Conservation (phyloP, 1,140 invertebrate species). For the Calycopis cecrops region DNA sequence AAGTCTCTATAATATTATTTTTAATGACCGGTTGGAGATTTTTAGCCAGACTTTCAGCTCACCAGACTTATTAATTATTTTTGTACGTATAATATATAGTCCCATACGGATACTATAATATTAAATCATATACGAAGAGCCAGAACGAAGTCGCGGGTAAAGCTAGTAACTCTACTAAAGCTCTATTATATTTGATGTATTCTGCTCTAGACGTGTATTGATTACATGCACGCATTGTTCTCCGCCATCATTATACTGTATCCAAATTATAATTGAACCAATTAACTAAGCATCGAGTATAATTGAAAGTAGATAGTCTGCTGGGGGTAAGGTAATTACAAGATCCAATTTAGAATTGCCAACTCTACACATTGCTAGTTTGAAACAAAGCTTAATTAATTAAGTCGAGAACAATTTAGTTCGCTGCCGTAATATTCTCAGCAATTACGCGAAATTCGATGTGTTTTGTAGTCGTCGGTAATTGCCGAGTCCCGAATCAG, state of each 20-base stretch:
- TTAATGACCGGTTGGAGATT: no score
- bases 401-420: constrained; percentile 74
- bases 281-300: constrained; percentile 68
- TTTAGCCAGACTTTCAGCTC: no score
- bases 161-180: no score
- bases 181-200: no score
- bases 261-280: constrained; percentile 70
- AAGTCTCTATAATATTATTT: no score
- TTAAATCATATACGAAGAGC: no score
- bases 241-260: constrained; percentile 39
- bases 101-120: no score
- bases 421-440: constrained; percentile 72
- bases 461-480: constrained; percentile 68
- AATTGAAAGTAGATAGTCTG: constrained; percentile 73
- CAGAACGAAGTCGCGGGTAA: no score
- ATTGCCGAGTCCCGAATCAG: constrained; percentile 65
- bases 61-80: no score
- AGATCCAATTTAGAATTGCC: constrained; percentile 75
- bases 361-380: constrained; percentile 74
- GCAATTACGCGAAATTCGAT: constrained; percentile 71
- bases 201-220: background rate
- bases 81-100: no score
- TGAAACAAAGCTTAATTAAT: constrained; percentile 75
- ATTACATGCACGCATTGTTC: constrained; percentile 5
- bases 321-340: constrained; percentile 72